Conservation (phyloP, 2,797 vertebrate genomes). For the Thalassophryne amazonica region DNA sequence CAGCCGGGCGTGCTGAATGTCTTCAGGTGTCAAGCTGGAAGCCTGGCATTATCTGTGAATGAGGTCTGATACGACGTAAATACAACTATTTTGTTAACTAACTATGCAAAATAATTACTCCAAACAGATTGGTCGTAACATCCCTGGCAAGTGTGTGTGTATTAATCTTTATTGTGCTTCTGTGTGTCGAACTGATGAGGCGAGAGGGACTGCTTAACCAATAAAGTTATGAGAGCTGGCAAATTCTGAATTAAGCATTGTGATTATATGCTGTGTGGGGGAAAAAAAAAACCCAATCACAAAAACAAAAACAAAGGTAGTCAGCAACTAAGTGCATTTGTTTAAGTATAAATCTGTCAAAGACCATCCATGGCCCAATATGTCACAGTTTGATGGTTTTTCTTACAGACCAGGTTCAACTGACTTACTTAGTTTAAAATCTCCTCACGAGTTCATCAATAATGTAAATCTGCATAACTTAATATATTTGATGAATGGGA, state of each 20-base stretch:
- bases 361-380: no score
- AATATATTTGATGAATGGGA: no score
- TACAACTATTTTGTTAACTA: slow-evolving; percentile 33
- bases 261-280: neutral
- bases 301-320: neutral
- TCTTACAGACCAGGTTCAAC: no score
- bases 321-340: neutral
- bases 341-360: no score
- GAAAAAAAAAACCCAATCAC: neutral
- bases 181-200: slow-evolving; percentile 11
- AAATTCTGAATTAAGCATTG: no score
- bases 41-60: slow-evolving; percentile 24
- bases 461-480: no score
- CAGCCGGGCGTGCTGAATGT: neutral
- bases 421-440: no score
- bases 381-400: no score
- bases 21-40: neutral
- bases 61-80: slow-evolving; percentile 25
- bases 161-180: slow-evolving; percentile 23
- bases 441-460: no score
- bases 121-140: slow-evolving; percentile 36
- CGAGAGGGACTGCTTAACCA: slow-evolving; percentile 2
- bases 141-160: slow-evolving; percentile 26
- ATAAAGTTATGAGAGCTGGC: neutral
- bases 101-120: slow-evolving; percentile 32